These are phyloP conservation scores for Butastur rufipennis DNA, from an alignment of 2,113 vertebrate genomes.

Conservation along the genomic window DNA sequence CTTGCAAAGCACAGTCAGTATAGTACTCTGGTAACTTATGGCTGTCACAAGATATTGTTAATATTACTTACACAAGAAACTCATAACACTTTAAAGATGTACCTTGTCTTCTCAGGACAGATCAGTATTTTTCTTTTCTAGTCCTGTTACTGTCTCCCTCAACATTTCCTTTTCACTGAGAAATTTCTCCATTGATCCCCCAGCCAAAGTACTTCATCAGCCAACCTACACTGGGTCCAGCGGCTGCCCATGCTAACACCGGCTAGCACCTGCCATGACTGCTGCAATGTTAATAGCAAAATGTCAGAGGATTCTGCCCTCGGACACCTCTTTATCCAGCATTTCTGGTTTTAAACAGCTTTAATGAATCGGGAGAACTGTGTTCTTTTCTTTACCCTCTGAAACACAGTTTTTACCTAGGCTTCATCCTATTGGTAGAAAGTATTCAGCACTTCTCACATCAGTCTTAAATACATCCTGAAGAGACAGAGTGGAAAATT, in stretches of 20 bases:
- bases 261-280: background rate
- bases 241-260: rapidly evolving
- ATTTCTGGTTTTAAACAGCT: background rate
- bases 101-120: background rate
- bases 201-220: background rate
- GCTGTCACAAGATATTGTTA: background rate
- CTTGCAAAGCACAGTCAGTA: background rate
- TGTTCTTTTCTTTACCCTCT: background rate
- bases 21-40: background rate
- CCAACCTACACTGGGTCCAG: background rate
- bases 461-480: slow-evolving; percentile 15
- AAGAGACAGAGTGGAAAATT: slow-evolving; percentile 53
- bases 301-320: background rate
- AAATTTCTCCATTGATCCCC: background rate
- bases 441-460: background rate
- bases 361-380: background rate
- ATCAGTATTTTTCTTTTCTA: background rate
- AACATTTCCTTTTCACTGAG: background rate
- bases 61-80: background rate
- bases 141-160: background rate
- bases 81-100: background rate
- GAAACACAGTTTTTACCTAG: background rate
- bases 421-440: background rate
- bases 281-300: background rate
- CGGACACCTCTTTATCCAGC: background rate